phyloP scores from a whole-genome alignment of 1,140 invertebrate genomes.

The Drosophila leontia region DNA sequence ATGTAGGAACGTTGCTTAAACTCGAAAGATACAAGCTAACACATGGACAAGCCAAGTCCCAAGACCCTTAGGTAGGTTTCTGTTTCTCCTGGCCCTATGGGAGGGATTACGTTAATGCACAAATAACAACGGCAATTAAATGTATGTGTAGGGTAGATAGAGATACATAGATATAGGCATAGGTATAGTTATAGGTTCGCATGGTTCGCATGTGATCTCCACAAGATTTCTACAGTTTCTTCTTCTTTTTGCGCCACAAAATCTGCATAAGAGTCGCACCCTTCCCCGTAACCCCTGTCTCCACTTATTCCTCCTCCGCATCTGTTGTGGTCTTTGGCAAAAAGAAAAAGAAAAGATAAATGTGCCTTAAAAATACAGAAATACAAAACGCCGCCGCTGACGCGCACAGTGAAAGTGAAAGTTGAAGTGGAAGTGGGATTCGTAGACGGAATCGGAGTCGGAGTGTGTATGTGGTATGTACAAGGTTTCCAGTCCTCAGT shows the following conservation, averaged over 20 bases:
- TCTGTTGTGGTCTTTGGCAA: conserved; percentile 67
- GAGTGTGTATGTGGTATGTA: conserved; percentile 51
- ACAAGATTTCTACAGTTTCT: conserved; percentile 63
- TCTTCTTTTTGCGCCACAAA: conserved; percentile 69
- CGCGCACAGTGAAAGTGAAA: conserved; percentile 74
- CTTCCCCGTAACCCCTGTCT: conserved; percentile 19
- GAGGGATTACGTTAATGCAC: conserved; percentile 67
- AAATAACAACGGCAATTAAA: conserved; percentile 71
- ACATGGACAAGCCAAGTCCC: background rate
- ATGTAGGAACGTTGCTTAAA: conserved; percentile 71
- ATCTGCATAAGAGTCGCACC: conserved; percentile 72
- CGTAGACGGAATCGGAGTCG: conserved; percentile 9
- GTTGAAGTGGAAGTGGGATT: conserved; percentile 31
- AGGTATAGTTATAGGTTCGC: conserved; percentile 17
- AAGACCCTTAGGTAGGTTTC: conserved; percentile 4
- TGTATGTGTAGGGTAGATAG: conserved; percentile 17
- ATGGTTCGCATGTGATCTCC: conserved; percentile 22
- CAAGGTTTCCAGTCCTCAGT: conserved; percentile 47
- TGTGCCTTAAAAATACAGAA: conserved; percentile 47
- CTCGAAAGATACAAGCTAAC: conserved; percentile 20
- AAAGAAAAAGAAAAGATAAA: conserved; percentile 64
- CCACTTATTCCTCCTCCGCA: conserved; percentile 8
- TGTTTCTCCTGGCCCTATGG: conserved; percentile 6
- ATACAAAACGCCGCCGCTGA: conserved; percentile 37
- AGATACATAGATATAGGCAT: conserved; percentile 18